Percentiles rank a stretch among this genome's conserved stretches.
Conservation (phyloP, 2,888 invertebrate species). For the Spilarctia lutea region DNA sequence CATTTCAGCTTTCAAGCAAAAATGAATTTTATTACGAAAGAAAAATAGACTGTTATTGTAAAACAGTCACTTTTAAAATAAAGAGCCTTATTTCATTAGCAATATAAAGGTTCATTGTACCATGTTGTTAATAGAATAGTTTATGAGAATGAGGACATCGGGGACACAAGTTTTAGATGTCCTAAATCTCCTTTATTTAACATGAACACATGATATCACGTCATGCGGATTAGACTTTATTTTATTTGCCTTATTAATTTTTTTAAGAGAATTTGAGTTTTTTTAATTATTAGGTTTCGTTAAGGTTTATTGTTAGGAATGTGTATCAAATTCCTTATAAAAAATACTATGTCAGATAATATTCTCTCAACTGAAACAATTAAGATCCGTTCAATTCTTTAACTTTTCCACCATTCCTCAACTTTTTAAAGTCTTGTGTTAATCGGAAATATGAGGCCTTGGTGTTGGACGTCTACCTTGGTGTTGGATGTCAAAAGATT, state of each 20-base stretch:
- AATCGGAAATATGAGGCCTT: not conserved
- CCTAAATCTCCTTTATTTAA: not conserved
- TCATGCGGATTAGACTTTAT: not conserved
- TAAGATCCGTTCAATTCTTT: not conserved
- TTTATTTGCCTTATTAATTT: not conserved
- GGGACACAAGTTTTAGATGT: conserved; percentile 1
- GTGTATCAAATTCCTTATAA: not conserved
- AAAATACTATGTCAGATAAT: no score
- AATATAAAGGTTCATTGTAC: not conserved
- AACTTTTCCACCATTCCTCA: not conserved
- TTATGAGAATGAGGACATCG: not conserved
- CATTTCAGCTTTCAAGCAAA: not conserved
- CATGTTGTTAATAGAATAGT: not conserved
- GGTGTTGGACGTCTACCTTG: not conserved
- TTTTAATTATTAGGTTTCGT: not conserved
- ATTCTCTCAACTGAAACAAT: not conserved
- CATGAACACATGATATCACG: not conserved
- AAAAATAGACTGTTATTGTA: not conserved
- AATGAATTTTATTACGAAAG: not conserved
- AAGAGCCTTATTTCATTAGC: not conserved
- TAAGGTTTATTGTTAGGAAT: not conserved
- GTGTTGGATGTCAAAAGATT: not conserved
- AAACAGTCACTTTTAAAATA: not conserved
- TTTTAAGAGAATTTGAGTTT: not conserved
- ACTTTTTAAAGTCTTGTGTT: not conserved